phyloP scores from a whole-genome alignment of 2,113 vertebrate genomes.

The Sinocyclocheilus anophthalmus region DNA sequence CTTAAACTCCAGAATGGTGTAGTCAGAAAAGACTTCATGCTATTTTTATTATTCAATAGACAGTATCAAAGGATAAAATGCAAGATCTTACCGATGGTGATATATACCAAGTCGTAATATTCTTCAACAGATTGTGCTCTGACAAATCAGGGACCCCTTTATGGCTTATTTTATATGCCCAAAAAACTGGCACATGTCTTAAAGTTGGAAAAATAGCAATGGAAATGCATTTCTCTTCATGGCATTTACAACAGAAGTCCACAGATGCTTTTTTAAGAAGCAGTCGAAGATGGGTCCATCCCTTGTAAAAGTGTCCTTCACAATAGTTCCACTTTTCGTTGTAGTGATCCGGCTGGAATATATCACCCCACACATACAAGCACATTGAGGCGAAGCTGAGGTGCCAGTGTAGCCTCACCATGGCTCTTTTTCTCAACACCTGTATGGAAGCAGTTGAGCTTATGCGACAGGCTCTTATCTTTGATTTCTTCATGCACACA shows the following conservation, averaged over 20 bases:
- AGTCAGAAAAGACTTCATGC: neutral
- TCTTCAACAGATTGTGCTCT: neutral
- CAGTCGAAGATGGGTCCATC: neutral
- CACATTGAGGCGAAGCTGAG: neutral
- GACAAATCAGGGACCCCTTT: neutral
- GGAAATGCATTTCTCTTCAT: slow-evolving; percentile 28
- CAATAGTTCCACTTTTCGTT: slow-evolving; percentile 8
- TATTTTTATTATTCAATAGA: neutral
- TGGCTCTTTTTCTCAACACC: slow-evolving; percentile 5
- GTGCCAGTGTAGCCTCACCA: slow-evolving; percentile 10
- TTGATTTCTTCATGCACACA: slow-evolving; percentile 47
- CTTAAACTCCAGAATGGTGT: neutral
- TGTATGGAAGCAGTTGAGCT: neutral
- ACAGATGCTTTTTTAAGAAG: neutral
- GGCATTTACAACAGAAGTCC: slow-evolving; percentile 19
- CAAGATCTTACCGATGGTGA: slow-evolving; percentile 1
- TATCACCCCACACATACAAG: neutral
- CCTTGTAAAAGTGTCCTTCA: slow-evolving; percentile 18
- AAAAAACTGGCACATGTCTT: slow-evolving; percentile 21
- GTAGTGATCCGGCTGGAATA: neutral
- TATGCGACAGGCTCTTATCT: slow-evolving; percentile 56
- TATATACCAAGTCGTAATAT: slow-evolving; percentile 26
- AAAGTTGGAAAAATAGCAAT: slow-evolving; percentile 4
- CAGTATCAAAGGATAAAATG: neutral
- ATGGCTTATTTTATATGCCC: slow-evolving; percentile 25